These are phyloP conservation scores for Agriotes lineatus DNA, from an alignment of 2,888 invertebrate species.

Conservation along the genomic window DNA sequence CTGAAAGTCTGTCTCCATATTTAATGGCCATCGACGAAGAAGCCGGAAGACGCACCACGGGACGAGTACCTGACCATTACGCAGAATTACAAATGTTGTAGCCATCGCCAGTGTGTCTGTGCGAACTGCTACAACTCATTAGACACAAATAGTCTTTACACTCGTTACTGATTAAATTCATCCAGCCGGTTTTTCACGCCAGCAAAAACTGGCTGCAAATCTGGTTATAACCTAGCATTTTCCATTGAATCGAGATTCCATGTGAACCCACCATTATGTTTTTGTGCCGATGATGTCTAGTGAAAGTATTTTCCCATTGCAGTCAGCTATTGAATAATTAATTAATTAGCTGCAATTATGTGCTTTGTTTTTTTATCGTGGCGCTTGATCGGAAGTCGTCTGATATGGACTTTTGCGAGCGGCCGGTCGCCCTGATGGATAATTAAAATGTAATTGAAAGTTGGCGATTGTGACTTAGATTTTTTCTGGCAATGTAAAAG, in stretches of 20 bases:
- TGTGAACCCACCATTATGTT: conserved; percentile 8
- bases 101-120: conserved; percentile 29
- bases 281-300: not conserved
- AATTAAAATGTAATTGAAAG: too few relatives aligned
- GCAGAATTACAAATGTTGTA: not conserved
- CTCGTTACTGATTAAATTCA: conserved; percentile 23
- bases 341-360: not conserved
- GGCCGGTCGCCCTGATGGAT: too few relatives aligned
- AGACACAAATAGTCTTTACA: conserved; percentile 20
- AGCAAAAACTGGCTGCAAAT: conserved; percentile 17
- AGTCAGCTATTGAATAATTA: conserved; percentile 4
- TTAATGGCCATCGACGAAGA: not conserved
- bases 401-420: too few relatives aligned
- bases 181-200: conserved; percentile 23
- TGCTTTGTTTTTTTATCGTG: not conserved
- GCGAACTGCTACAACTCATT: conserved; percentile 19
- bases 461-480: too few relatives aligned
- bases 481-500: too few relatives aligned
- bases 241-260: conserved; percentile 17
- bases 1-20: not conserved
- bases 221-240: conserved; percentile 9
- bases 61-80: conserved; percentile 14
- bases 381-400: not conserved
- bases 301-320: conserved; percentile 20
- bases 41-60: conserved; percentile 23